Percentiles rank a stretch among this genome's conserved stretches.
phyloP scores from a whole-genome alignment of 1,140 invertebrate genomes.

The Apocrypta bakeri region DNA sequence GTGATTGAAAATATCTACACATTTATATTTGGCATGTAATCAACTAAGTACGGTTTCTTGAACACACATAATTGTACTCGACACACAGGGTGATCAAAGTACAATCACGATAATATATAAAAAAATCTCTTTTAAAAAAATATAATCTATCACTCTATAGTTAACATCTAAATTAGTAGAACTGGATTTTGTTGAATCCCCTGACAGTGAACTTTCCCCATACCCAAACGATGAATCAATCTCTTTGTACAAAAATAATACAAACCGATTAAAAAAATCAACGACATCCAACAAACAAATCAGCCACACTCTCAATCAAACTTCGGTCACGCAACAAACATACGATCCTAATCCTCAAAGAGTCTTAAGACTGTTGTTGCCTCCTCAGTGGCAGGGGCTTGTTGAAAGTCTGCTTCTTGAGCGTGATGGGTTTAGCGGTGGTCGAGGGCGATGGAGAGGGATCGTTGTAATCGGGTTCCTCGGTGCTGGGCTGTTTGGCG shows the following conservation, averaged over 20 bases:
- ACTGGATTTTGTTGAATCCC: not conserved
- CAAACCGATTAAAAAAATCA: not conserved
- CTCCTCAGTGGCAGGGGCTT: conserved; percentile 35
- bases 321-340: not conserved
- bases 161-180: conserved; percentile 1
- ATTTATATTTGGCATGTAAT: conserved; percentile 11
- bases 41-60: too few relatives aligned
- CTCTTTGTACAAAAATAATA: too few relatives aligned
- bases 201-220: not conserved
- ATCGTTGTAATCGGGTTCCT: conserved; percentile 58
- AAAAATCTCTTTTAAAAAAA: conserved; percentile 13
- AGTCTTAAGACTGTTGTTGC: conserved; percentile 11
- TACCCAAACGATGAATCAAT: too few relatives aligned
- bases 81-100: not conserved
- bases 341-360: not conserved
- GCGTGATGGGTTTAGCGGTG: not conserved
- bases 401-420: conserved; percentile 31
- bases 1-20: not conserved
- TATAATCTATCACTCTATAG: conserved; percentile 10
- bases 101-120: not conserved
- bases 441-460: conserved; percentile 54
- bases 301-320: conserved; percentile 1
- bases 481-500: conserved; percentile 70
- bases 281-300: not conserved
- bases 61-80: too few relatives aligned